These are phyloP conservation scores for Paedocypris sp. DNA, from an alignment of 2,113 vertebrate genomes.

Conservation along the genomic window DNA sequence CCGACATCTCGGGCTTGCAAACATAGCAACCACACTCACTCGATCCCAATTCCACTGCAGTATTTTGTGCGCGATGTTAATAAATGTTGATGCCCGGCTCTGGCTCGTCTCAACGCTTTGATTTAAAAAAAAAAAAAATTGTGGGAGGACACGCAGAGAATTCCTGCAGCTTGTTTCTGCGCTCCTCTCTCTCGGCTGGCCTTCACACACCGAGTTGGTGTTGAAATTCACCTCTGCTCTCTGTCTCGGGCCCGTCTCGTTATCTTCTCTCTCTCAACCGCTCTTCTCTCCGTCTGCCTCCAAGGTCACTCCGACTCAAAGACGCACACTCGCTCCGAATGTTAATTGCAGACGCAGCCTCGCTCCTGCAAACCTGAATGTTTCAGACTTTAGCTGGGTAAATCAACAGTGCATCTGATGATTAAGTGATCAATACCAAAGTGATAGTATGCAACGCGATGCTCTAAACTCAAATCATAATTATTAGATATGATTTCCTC, in stretches of 20 bases:
- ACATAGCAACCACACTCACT: neutral
- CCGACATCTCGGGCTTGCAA: conserved; percentile 33
- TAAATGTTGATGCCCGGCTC: conserved; percentile 10
- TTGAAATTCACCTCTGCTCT: conserved; percentile 34
- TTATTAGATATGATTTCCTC: too few species aligned
- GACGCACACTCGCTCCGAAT: conserved; percentile 25
- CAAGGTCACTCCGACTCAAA: conserved; percentile 34
- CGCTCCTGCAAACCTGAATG: conserved; percentile 1
- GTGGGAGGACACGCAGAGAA: neutral
- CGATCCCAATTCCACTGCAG: conserved; percentile 3
- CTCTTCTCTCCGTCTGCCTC: conserved; percentile 28
- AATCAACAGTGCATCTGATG: too few species aligned
- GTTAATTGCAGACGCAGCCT: conserved; percentile 29
- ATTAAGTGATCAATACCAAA: too few species aligned
- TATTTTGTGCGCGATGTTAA: conserved; percentile 33
- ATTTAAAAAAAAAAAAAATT: conserved; percentile 1
- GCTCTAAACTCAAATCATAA: too few species aligned
- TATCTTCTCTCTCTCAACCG: conserved; percentile 30
- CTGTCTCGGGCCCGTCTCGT: conserved; percentile 28
- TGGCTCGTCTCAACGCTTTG: conserved; percentile 3
- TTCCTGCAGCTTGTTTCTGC: neutral
- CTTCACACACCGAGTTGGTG: conserved; percentile 18
- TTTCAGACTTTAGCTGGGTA: conserved; percentile 21
- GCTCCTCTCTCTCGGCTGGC: conserved; percentile 9
- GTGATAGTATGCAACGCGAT: too few species aligned